Base-by-base conservation (phyloP, 2,113 vertebrate species). In the Grammomys surdaster region DNA sequence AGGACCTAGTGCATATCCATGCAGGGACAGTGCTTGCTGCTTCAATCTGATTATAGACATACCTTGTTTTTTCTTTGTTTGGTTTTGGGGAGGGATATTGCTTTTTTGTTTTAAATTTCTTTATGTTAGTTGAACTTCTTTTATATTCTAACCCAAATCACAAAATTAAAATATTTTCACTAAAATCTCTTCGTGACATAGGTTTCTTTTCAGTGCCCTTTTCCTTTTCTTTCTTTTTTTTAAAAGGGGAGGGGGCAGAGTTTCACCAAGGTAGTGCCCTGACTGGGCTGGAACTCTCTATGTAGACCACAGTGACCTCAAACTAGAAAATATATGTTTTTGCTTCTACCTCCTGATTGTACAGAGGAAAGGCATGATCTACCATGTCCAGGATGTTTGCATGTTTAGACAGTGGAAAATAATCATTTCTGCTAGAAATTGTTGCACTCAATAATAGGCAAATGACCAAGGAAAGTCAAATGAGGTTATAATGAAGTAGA, bases 161-260 rank as follows among this genome's bases (percentile, higher is more conserved):
- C 5, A 12, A 89, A 80, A 17, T 51, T 12, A 12, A 73, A 88
- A 84, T 3, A n/a, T 96, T 54, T 93, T 88, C 6, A 48, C 2
- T 31, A 70, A 73, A 92, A 51, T 5, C 0, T 0, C 7, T 60
- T 60, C 46, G n/a, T 20, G 36, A 92, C n/a, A 24, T 26, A 40
- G 22, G n/a, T 43, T 63, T 43, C 24, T 40, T 8, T 60, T 84
- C 6, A 58, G 11, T 82, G 2, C 4, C 11, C 26, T 84, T 28
- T 84, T 28, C 7, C 13, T 63, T 63, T 82, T 16, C 3, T 60
- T 26, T 5, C 0, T 12, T 0, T 56, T 51, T 78, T 5, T 26
- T 24, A 4, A 58, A 10, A 36, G 1, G 22, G 14, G 14, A 12
- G 0, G 3, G 22, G 14, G 2, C 22, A 60, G 54, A 82, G 3